Percentiles rank a stretch among this genome's conserved stretches.
These are phyloP conservation scores for Andrena haemorrhoa DNA, from an alignment of 2,888 invertebrate species.

Conservation along the genomic window DNA sequence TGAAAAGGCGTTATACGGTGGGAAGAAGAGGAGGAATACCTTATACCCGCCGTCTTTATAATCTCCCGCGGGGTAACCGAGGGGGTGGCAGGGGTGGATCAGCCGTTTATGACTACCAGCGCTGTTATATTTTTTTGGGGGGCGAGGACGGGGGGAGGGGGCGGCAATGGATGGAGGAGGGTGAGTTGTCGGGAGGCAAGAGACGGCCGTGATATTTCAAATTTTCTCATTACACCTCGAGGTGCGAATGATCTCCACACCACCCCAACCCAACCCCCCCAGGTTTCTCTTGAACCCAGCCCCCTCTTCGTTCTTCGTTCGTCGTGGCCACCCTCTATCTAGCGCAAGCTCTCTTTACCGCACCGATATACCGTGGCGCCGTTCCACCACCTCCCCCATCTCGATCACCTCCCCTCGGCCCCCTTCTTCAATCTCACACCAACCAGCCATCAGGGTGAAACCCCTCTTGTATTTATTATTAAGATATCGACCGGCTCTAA, in stretches of 20 bases:
- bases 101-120: conserved; percentile 81
- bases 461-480: conserved; percentile 84
- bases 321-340: conserved; percentile 54
- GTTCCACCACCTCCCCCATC: conserved; percentile 65
- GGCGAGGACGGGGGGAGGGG: neutral
- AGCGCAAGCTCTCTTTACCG: conserved; percentile 60
- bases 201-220: conserved; percentile 84
- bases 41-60: conserved; percentile 77
- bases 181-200: conserved; percentile 45
- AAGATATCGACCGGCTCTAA: conserved; percentile 84
- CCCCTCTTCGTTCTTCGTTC: conserved; percentile 41
- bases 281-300: conserved; percentile 45
- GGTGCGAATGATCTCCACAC: conserved; percentile 83
- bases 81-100: conserved; percentile 73
- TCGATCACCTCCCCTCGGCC: conserved; percentile 76
- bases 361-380: conserved; percentile 68
- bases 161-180: no score
- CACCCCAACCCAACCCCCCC: no score
- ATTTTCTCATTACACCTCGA: conserved; percentile 84
- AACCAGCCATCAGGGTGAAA: conserved; percentile 81
- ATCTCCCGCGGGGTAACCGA: conserved; percentile 71
- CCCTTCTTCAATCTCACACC: conserved; percentile 83
- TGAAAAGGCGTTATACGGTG: conserved; percentile 60
- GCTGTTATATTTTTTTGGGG: conserved; percentile 76
- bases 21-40: conserved; percentile 65